These are phyloP conservation scores for Thamnaconus septentrionalis DNA, from an alignment of 2,113 vertebrate species.

Conservation along the genomic window DNA sequence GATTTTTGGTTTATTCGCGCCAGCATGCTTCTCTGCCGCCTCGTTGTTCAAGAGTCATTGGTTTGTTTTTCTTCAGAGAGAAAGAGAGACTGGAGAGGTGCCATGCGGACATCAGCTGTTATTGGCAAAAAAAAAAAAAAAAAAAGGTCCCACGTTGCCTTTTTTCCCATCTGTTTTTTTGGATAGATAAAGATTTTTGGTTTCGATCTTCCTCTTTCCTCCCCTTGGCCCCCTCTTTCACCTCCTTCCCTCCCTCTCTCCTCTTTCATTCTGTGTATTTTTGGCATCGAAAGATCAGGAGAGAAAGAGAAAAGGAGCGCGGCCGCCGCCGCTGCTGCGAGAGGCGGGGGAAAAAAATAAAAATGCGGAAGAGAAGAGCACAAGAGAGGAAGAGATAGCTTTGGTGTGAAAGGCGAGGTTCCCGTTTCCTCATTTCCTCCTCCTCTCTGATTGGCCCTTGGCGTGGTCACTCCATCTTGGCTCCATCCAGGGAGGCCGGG, in stretches of 20 bases:
- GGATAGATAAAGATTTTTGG: conserved; percentile 78
- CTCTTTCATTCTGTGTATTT: conserved; percentile 80
- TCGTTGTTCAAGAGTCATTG: conserved; percentile 57
- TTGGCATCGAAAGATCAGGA: conserved; percentile 79
- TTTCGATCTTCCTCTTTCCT: conserved; percentile 70
- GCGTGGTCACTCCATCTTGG: conserved; percentile 80
- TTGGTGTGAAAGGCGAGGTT: conserved; percentile 80
- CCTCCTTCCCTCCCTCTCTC: conserved; percentile 69
- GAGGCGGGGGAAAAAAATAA: conserved; percentile 36
- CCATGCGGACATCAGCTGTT: conserved; percentile 42
- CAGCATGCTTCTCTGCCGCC: conserved; percentile 41
- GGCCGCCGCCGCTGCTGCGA: conserved; percentile 27
- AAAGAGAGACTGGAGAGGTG: conserved; percentile 48
- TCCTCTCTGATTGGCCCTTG: conserved; percentile 74
- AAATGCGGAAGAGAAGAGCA: conserved; percentile 64
- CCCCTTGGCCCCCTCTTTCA: conserved; percentile 59
- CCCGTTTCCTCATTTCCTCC: conserved; percentile 61
- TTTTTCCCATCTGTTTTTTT: conserved; percentile 48
- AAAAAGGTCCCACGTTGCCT: conserved; percentile 69
- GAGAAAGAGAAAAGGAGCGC: conserved; percentile 54
- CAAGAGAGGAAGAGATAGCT: conserved; percentile 78
- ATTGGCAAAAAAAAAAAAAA: conserved; percentile 30
- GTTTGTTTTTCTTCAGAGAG: conserved; percentile 56
- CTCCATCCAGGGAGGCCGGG: conserved; percentile 78
- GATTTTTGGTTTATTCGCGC: conserved; percentile 78